Base-by-base conservation (phyloP, 2,113 vertebrate genomes). In the Alectura lathami region DNA sequence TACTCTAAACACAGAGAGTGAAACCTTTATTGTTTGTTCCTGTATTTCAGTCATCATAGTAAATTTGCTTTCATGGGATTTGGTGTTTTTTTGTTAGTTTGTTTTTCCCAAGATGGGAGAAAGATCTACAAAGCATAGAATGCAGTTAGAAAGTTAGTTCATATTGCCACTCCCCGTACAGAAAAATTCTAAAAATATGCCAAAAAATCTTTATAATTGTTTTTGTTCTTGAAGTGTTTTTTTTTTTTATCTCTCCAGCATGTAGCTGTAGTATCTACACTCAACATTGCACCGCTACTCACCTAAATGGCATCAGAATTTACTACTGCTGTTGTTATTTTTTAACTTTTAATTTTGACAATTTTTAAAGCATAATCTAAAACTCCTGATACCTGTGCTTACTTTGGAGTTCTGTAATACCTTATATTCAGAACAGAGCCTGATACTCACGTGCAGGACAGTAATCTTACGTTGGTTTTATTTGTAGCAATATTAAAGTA, bases 341-440 rank as follows among this genome's bases (percentile, higher is more conserved):
- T 95, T 94, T 53, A 95, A 77, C 48, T 96, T 96, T 59, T 47
- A 97, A 86, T 96, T 97, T 96, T 97, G 93, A 95, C 93, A 96
- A 82, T 87, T 96, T 96, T 91, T 40, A 84, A 93, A 86, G 62
- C 93, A 50, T 92, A 77, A 96, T 97, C 97, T 96, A 91, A 95
- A 97, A 93, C 88, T 97, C 91, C 59, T 95, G 94, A 85, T 96
- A 96, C 97, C 96, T 97, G 92, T 97, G 96, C 97, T 98, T 97
- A 96, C 83, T 96, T 96, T 96, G 79, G 79, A 74, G 83, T 88
- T 96, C 93, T 91, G 77, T 77, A 87, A 75, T 97, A 96, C 95
- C 95, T 97, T 97, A 89, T 96, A 93, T 96, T 96, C 64, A 73
- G 73, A 94, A 80, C 60, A 48, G 47, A 92, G 81, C 84, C 64